These are phyloP conservation scores for Lycopodina hypogea DNA, from an alignment of 37 sponge, comb jelly and placozoan genomes.

Conservation along the genomic window DNA sequence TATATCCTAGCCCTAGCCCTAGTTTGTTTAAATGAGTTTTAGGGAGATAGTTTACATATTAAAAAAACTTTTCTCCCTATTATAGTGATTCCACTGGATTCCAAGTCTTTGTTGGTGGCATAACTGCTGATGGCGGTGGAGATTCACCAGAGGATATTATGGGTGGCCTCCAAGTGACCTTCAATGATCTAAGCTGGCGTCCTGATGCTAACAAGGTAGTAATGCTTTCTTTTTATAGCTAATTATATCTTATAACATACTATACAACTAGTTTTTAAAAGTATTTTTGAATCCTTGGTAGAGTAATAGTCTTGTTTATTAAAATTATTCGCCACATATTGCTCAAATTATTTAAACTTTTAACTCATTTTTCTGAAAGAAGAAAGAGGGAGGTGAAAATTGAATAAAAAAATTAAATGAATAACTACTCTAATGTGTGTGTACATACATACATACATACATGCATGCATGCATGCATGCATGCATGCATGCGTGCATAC, in stretches of 20 bases:
- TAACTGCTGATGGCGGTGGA: conserved; percentile 64
- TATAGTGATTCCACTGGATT: conserved; percentile 14
- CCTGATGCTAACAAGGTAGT: conserved; percentile 44
- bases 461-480: no score
- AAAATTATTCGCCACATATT: no score
- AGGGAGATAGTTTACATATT: not conserved
- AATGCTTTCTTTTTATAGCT: not conserved
- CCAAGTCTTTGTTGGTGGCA: conserved; percentile 56
- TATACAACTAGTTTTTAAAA: not conserved
- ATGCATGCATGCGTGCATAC: no score
- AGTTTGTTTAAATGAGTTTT: not conserved
- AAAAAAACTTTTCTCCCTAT: no score
- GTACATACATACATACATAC: no score
- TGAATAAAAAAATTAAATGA: no score
- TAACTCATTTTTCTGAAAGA: no score
- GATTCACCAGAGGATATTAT: conserved; percentile 79
- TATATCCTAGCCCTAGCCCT: no score
- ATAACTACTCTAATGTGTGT: no score
- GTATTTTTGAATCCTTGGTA: no score
- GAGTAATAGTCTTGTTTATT: not conserved
- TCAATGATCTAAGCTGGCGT: conserved; percentile 55
- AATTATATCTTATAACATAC: not conserved
- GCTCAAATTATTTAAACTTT: no score
- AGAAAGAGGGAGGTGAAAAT: no score
- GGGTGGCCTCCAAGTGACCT: conserved; percentile 57